Conservation (phyloP, 2,888 invertebrate species). For the Linnaemya tessellans region DNA sequence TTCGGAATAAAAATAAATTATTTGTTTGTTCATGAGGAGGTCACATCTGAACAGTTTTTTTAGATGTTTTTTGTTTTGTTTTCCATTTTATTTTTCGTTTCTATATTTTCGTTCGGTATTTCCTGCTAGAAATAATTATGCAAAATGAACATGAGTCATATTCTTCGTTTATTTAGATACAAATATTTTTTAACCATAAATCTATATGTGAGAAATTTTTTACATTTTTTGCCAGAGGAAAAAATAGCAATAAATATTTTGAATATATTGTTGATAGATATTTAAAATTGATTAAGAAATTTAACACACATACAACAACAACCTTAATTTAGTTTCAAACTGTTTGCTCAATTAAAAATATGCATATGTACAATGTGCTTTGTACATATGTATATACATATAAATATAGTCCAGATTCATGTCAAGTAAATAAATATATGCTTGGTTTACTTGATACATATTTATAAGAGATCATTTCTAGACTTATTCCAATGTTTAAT, state of each 20-base stretch:
- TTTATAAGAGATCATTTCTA: too few species aligned
- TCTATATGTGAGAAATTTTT: neutral
- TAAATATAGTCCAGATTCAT: too few species aligned
- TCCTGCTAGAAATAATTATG: conserved; percentile 63
- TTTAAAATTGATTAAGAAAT: conserved; percentile 22
- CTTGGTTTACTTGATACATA: too few species aligned
- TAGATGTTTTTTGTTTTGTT: conserved; percentile 16
- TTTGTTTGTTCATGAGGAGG: conserved; percentile 15
- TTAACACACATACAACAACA: neutral
- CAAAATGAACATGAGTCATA: conserved; percentile 59
- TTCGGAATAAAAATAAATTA: neutral
- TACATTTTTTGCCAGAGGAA: neutral
- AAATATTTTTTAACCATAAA: conserved; percentile 19
- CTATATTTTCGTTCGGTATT: conserved; percentile 56
- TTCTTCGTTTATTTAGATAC: conserved; percentile 34
- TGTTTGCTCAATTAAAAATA: neutral
- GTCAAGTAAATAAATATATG: too few species aligned
- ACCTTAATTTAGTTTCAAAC: neutral
- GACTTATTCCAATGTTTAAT: too few species aligned
- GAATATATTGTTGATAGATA: conserved; percentile 17
- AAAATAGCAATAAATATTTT: neutral
- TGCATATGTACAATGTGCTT: neutral
- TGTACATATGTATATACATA: too few species aligned
- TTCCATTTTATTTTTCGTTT: conserved; percentile 9
- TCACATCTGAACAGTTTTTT: conserved; percentile 33